A percentile compares a stretch with the other conserved stretches of the same genome.
Evolutionary conservation across 2,797 vertebrate species (phyloP).

Genomic region (Microcaecilia unicolor): DNA sequence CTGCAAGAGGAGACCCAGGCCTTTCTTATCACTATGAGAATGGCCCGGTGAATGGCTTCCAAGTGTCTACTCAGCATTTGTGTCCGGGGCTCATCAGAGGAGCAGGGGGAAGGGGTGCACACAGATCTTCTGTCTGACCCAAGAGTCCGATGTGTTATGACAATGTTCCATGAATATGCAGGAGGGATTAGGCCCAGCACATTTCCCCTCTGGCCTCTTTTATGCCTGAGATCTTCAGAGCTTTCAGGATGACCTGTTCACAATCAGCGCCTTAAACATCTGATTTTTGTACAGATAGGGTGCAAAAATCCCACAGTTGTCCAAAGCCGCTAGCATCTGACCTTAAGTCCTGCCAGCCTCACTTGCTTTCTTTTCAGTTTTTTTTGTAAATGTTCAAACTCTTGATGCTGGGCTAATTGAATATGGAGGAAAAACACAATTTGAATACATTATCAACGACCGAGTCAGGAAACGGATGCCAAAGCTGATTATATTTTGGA

Average conservation of each 20-base stretch:
- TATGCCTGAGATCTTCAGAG: constrained; percentile 79
- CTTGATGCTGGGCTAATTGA: constrained; percentile 40
- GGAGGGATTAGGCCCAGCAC: constrained; percentile 88
- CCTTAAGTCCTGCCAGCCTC: constrained; percentile 71
- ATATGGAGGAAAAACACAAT: not conserved
- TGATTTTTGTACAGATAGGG: constrained; percentile 73
- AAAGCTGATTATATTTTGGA: too few relatives aligned
- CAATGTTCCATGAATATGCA: constrained; percentile 70
- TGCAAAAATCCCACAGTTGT: constrained; percentile 93
- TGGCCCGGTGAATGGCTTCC: constrained; percentile 66
- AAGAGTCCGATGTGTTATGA: constrained; percentile 59
- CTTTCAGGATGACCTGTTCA: constrained; percentile 97
- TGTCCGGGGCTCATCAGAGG: constrained; percentile 58
- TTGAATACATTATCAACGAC: too few relatives aligned
- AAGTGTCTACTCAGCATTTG: constrained; percentile 92
- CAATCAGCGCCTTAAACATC: constrained; percentile 78
- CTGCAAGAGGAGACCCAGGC: constrained; percentile 83
- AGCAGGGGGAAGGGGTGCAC: constrained; percentile 56
- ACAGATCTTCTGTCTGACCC: constrained; percentile 63
- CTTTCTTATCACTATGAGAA: constrained; percentile 68
- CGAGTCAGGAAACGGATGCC: too few relatives aligned
- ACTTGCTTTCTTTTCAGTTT: constrained; percentile 57
- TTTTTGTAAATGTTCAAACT: constrained; percentile 23
- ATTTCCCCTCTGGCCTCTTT: constrained; percentile 74
- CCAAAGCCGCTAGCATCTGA: constrained; percentile 88